A percentile compares a stretch with the other conserved stretches of the same genome.
These are phyloP conservation scores for Holothuria glaberrima DNA, from an alignment of 35 echinoderm and acorn worm species.

Conservation along the genomic window DNA sequence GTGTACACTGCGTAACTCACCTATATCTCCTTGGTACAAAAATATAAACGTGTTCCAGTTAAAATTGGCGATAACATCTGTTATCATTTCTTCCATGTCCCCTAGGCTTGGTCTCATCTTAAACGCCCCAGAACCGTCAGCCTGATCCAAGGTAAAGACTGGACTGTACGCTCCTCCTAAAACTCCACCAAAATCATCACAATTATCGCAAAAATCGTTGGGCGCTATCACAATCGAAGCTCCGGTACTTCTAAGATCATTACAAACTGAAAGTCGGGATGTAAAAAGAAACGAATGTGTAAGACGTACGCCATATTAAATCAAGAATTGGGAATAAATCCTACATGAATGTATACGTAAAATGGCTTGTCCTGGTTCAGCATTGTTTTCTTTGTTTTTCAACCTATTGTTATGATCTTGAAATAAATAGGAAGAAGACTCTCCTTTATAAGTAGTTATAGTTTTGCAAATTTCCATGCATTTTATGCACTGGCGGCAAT, in stretches of 20 bases:
- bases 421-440: no score
- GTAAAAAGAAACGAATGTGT: not conserved
- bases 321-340: no score
- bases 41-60: constrained; percentile 77
- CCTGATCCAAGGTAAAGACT: constrained; percentile 64
- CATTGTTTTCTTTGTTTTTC: no score
- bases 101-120: constrained; percentile 65
- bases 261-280: constrained; percentile 48
- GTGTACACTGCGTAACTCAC: no score
- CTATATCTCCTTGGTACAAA: constrained; percentile 66
- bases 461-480: no score
- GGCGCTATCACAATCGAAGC: constrained; percentile 62
- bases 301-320: not conserved
- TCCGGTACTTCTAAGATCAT: constrained; percentile 60
- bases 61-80: constrained; percentile 69
- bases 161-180: constrained; percentile 71
- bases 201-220: constrained; percentile 65
- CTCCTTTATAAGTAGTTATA: no score
- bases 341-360: no score
- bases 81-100: constrained; percentile 63
- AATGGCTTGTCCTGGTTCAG: no score
- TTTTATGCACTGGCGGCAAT: no score
- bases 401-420: no score
- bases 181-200: constrained; percentile 44
- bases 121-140: constrained; percentile 63